Percentiles rank a stretch among this genome's conserved stretches.
Conservation (phyloP, 2,797 vertebrate species). For the Rhinophrynus dorsalis region DNA sequence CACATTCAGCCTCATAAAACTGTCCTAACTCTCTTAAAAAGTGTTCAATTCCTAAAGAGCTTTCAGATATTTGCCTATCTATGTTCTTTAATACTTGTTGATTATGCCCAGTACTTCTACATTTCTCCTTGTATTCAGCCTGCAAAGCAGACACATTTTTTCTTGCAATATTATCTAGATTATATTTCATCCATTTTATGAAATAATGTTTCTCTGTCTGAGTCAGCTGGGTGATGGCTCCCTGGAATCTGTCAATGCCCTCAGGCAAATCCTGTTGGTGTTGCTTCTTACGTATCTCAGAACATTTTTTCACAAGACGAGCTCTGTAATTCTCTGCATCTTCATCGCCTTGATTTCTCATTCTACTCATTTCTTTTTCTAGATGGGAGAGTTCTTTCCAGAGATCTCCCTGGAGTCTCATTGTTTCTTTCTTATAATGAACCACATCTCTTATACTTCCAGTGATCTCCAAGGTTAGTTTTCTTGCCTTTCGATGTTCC, state of each 20-base stretch:
- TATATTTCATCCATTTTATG: conserved; percentile 75
- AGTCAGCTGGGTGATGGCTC: conserved; percentile 54
- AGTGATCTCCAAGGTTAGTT: conserved; percentile 61
- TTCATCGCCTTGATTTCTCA: conserved; percentile 51
- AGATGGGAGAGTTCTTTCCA: conserved; percentile 66
- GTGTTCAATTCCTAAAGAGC: conserved; percentile 72
- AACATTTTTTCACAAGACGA: conserved; percentile 60
- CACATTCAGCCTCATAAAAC: conserved; percentile 72
- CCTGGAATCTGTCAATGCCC: conserved; percentile 69
- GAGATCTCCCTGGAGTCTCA: conserved; percentile 71
- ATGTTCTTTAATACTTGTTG: conserved; percentile 57
- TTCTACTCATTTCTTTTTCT: conserved; percentile 69
- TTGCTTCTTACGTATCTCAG: conserved; percentile 58
- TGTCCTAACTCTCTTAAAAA: conserved; percentile 80
- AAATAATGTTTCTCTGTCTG: conserved; percentile 61
- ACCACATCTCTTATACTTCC: conserved; percentile 53
- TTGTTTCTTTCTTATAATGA: conserved; percentile 60
- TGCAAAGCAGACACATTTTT: conserved; percentile 54
- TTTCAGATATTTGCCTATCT: conserved; percentile 61
- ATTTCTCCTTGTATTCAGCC: conserved; percentile 62
- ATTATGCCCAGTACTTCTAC: conserved; percentile 38
- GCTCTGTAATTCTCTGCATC: conserved; percentile 49
- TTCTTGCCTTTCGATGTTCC: conserved; percentile 65
- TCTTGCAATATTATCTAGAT: conserved; percentile 62
- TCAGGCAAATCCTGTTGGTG: conserved; percentile 62